phyloP scores from a whole-genome alignment of 2,888 invertebrate species.

The Anodontia alba region DNA sequence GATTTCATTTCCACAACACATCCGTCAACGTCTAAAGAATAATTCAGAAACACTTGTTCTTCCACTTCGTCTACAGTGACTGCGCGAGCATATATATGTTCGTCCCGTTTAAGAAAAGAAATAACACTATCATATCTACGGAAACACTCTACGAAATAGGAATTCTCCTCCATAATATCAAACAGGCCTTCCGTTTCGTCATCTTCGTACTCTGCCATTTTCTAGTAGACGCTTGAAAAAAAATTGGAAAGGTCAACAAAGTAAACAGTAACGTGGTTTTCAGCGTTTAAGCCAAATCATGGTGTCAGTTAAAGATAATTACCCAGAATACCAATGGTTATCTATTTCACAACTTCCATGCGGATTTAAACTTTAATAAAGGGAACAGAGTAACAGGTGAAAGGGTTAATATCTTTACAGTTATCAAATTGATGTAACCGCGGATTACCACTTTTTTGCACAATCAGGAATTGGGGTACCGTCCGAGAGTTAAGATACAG shows the following conservation, averaged over 20 bases:
- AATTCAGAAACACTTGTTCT: slow-evolving; percentile 22
- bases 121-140: neutral
- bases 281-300: neutral
- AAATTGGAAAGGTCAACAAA: neutral
- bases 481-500: neutral
- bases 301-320: neutral
- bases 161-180: slow-evolving; percentile 3
- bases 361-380: neutral
- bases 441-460: neutral
- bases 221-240: neutral
- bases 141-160: neutral
- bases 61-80: slow-evolving; percentile 5
- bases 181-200: slow-evolving; percentile 9
- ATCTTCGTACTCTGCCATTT: slow-evolving; percentile 4
- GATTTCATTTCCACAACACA: slow-evolving; percentile 39
- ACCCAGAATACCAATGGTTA: neutral
- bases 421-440: neutral
- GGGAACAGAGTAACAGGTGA: neutral
- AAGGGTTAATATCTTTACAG: neutral
- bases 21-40: slow-evolving; percentile 26
- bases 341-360: neutral
- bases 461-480: neutral
- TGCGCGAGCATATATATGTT: slow-evolving; percentile 30
- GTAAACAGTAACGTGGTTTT: neutral
- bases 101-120: slow-evolving; percentile 5